A percentile compares a stretch with the other conserved stretches of the same genome.
These are phyloP conservation scores for Lepidocolaptes lacrymiger DNA, from an alignment of 2,797 vertebrate genomes.

Conservation along the genomic window DNA sequence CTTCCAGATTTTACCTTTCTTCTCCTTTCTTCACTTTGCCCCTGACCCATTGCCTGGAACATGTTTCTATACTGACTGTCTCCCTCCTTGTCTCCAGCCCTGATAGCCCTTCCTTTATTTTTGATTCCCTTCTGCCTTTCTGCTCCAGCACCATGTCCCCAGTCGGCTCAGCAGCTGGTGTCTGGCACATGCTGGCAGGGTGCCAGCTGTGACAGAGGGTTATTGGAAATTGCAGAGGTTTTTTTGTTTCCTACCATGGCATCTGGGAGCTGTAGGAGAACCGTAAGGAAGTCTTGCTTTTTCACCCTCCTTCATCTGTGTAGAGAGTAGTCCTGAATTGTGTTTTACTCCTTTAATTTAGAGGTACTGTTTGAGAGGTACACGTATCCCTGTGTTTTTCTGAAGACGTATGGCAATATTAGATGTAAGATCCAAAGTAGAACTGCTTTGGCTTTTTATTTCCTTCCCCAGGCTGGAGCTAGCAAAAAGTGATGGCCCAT, in stretches of 20 bases:
- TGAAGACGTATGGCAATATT: not conserved
- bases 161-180: not conserved
- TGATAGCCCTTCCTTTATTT: not conserved
- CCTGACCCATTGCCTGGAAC: not conserved
- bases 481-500: not conserved
- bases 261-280: not conserved
- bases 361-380: not conserved
- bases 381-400: rapidly evolving
- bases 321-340: not conserved
- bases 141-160: rapidly evolving
- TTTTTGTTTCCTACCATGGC: not conserved
- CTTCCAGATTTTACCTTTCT: not conserved
- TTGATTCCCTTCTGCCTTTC: not conserved
- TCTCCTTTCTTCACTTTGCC: not conserved
- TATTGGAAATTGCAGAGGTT: not conserved
- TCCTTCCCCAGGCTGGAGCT: not conserved
- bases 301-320: not conserved
- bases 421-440: not conserved
- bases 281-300: not conserved
- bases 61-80: not conserved
- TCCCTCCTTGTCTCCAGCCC: not conserved
- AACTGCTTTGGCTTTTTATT: not conserved
- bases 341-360: not conserved
- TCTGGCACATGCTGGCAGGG: not conserved
- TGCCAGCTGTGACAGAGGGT: not conserved